Base-by-base conservation (phyloP, 2,113 vertebrate species). In the Brachyhypopomus gauderio region DNA sequence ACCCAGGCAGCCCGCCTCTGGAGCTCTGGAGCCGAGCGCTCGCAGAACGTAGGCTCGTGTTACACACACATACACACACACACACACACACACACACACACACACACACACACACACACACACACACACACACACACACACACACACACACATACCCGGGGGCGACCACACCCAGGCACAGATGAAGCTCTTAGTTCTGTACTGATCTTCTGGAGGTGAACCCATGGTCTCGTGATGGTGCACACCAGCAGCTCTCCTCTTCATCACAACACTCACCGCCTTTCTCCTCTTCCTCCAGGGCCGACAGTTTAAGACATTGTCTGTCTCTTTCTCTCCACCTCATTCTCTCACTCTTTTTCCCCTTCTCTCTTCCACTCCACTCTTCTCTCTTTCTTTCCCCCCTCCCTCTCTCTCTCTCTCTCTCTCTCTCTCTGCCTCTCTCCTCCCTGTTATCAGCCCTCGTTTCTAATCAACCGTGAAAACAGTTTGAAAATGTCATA, bases 401-500 rank as follows among this genome's bases (percentile, higher is more conserved):
- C 45, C 75, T 60, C 85, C 38, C 79, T 78, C 64, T 78, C 70
- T 67, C 73, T 62, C 72, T 72, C 83, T 77, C 76, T 60, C 58
- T 70, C 76, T 22, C 34, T 77, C 66, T 76, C 67, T 72, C 48
- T 77, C 55, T 67, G 67, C 77, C 78, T 73, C 59, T 62, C 77
- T 78, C 36, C 45, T 81, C 52, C 73, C 66, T 79, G 81, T 83
- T 90, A 89, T 90, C 89, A 85, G 76, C 79, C 52, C 75, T 72
- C 90, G 85, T 83, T 86, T 91, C 88, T 91, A 90, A 93, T 93
- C 89, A 92, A 88, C 86, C 89, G 85, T 92, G 90, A 91, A 93
- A 93, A 91, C 84, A 87, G 86, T 88, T 87, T 79, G 88, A 92
- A 91, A 91, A 92, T 92, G 90, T 93, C 84, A 93, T 90, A 92